Percentiles rank a stretch among this genome's conserved stretches.
phyloP scores from a whole-genome alignment of 2,888 invertebrate genomes.

The Scaptodrosophila latifasciaeformis region DNA sequence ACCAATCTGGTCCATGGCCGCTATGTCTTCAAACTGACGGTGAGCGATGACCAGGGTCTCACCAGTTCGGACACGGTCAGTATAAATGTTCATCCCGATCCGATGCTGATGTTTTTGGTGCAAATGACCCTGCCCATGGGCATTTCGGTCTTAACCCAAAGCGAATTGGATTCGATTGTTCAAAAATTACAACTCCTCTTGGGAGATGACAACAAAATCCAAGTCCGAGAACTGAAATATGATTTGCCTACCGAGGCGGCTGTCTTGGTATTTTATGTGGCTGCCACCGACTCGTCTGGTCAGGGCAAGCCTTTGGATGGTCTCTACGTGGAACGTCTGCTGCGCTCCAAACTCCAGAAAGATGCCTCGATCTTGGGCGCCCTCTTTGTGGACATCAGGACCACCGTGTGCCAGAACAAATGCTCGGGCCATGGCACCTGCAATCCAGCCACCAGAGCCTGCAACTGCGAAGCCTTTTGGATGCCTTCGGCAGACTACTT shows the following conservation, averaged over 20 bases:
- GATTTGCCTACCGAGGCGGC: slow-evolving; percentile 80
- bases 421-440: slow-evolving; percentile 95
- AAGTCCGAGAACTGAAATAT: slow-evolving; percentile 78
- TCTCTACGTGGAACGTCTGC: slow-evolving; percentile 80
- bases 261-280: slow-evolving; percentile 82
- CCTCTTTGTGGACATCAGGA: slow-evolving; percentile 86
- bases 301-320: slow-evolving; percentile 76
- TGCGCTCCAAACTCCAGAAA: slow-evolving; percentile 82
- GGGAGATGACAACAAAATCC: slow-evolving; percentile 82
- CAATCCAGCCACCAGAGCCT: slow-evolving; percentile 87
- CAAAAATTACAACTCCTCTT: slow-evolving; percentile 84
- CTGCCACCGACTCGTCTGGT: slow-evolving; percentile 71
- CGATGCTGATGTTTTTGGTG: slow-evolving; percentile 83
- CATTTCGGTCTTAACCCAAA: slow-evolving; percentile 80
- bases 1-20: slow-evolving; percentile 90
- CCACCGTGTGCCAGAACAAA: slow-evolving; percentile 91
- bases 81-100: slow-evolving; percentile 87
- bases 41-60: slow-evolving; percentile 92
- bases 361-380: slow-evolving; percentile 82
- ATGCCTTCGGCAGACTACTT: slow-evolving; percentile 88
- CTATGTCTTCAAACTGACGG: slow-evolving; percentile 92
- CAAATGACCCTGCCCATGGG: slow-evolving; percentile 88
- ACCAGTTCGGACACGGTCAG: slow-evolving; percentile 88
- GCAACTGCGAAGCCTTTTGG: slow-evolving; percentile 97
- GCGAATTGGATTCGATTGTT: slow-evolving; percentile 80